These are phyloP conservation scores for Deroplatys truncata DNA, from an alignment of 2,888 invertebrate species.

Conservation along the genomic window DNA sequence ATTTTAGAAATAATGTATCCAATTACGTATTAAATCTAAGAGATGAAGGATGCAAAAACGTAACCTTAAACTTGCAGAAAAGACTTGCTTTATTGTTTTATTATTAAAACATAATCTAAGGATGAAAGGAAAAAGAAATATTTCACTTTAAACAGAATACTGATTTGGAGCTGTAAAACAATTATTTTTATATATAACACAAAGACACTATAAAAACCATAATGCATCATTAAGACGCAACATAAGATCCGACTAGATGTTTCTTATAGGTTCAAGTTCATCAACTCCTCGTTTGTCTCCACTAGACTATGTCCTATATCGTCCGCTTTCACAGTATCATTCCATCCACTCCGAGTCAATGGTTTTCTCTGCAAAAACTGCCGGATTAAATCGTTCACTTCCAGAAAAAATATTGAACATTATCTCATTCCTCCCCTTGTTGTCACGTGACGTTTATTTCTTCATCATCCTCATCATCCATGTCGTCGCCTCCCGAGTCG, in stretches of 20 bases:
- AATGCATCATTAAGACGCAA: neutral
- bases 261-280: neutral
- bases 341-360: neutral
- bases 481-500: constrained; percentile 43
- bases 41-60: neutral
- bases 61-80: neutral
- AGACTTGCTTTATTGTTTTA: neutral
- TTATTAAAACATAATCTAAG: neutral
- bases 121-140: neutral
- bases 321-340: neutral
- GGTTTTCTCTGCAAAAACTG: neutral
- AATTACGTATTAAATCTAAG: neutral
- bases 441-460: constrained; percentile 84
- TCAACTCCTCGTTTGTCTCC: neutral
- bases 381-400: neutral
- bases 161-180: neutral
- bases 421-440: constrained; percentile 11
- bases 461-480: constrained; percentile 66
- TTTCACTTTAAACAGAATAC: neutral
- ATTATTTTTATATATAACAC: neutral
- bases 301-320: neutral
- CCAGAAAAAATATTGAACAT: neutral
- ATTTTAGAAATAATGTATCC: no score
- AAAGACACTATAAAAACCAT: neutral
- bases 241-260: neutral